These are phyloP conservation scores for Serranus cabrilla DNA, from an alignment of 2,797 vertebrate species.

Conservation along the genomic window DNA sequence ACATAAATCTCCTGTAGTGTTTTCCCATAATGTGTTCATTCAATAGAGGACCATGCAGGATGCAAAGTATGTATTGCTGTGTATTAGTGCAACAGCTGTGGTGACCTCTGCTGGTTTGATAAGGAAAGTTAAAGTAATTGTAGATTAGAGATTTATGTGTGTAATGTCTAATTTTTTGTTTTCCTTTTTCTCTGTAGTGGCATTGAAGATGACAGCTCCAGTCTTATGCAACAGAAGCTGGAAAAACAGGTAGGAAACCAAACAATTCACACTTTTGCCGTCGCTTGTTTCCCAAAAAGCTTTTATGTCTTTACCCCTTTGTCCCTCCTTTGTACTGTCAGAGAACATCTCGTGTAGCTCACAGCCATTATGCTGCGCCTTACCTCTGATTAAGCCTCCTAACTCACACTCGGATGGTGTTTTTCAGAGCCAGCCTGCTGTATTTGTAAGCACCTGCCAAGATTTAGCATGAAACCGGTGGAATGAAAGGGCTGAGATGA, in stretches of 20 bases:
- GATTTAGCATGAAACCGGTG: background rate
- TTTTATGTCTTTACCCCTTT: background rate
- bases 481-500: background rate
- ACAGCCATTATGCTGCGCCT: background rate
- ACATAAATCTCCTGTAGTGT: too few species aligned
- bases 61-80: background rate
- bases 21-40: background rate
- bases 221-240: constrained; percentile 94
- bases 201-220: constrained; percentile 90
- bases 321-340: background rate
- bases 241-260: constrained; percentile 91
- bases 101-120: constrained; percentile 53
- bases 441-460: constrained; percentile 4
- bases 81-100: constrained; percentile 3
- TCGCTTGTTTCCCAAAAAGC: background rate
- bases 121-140: background rate
- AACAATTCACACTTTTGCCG: constrained; percentile 3
- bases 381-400: background rate
- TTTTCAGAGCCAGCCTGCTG: constrained; percentile 13
- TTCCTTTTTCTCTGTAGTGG: constrained; percentile 80
- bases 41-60: background rate
- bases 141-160: background rate
- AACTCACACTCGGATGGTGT: background rate
- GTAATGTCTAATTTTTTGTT: background rate
- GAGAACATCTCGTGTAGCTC: background rate